Evolutionary conservation across 2,113 vertebrate genomes (phyloP).

Genomic region (Polyodon spathula): DNA sequence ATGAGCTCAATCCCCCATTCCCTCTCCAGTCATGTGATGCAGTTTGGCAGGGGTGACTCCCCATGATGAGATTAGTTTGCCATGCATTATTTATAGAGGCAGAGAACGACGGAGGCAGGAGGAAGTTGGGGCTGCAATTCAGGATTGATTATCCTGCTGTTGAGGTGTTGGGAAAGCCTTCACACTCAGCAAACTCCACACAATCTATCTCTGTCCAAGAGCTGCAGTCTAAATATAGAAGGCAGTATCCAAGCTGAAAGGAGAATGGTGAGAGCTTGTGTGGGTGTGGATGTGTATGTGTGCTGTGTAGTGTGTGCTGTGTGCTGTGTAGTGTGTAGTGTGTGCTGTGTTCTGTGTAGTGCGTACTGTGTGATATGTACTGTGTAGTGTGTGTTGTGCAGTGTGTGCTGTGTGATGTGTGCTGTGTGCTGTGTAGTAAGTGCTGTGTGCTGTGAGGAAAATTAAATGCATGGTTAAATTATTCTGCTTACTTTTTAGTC

Average conservation of each 20-base stretch:
- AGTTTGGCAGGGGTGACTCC: slow-evolving; percentile 11
- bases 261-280: neutral
- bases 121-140: slow-evolving; percentile 3
- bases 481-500: too few species aligned
- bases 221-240: neutral
- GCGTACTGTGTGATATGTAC: too few species aligned
- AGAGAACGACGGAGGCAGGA: neutral
- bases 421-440: too few species aligned
- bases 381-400: too few species aligned
- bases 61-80: too few species aligned
- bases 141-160: slow-evolving; percentile 10
- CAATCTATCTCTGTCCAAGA: neutral
- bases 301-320: too few species aligned
- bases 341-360: too few species aligned
- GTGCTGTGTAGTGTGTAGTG: too few species aligned
- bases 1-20: slow-evolving; percentile 3
- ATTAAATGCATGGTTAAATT: too few species aligned
- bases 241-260: neutral
- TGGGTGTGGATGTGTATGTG: neutral
- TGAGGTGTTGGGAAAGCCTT: neutral
- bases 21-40: slow-evolving; percentile 4
- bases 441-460: too few species aligned
- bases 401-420: too few species aligned
- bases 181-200: too few species aligned
- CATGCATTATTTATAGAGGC: neutral